phyloP scores from a whole-genome alignment of 2,113 vertebrate species.

The Trichechus manatus region DNA sequence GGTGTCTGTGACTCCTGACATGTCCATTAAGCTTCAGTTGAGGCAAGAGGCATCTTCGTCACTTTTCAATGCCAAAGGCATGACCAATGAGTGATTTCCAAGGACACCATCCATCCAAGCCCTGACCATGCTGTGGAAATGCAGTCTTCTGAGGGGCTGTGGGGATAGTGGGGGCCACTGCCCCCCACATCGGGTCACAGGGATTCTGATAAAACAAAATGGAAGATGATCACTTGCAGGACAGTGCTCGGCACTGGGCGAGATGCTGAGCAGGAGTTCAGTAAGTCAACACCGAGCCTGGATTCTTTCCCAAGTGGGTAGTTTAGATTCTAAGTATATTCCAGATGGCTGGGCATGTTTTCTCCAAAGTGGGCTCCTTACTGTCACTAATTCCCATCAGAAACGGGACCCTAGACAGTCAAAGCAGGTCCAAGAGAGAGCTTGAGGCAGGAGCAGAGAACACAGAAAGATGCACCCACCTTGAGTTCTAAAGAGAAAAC shows the following conservation, averaged over 20 bases:
- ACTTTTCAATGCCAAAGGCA: background rate
- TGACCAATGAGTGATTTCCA: background rate
- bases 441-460: background rate
- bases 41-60: constrained; percentile 28
- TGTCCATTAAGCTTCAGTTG: background rate
- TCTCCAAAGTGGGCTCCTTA: background rate
- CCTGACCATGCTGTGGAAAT: background rate
- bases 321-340: background rate
- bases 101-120: background rate
- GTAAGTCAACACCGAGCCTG: background rate
- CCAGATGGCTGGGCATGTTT: background rate
- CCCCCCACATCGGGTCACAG: background rate
- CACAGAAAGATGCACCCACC: background rate
- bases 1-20: background rate
- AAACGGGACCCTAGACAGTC: background rate
- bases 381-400: background rate
- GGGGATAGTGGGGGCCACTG: background rate
- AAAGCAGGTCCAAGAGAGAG: background rate
- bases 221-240: background rate
- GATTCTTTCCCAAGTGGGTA: background rate
- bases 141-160: background rate
- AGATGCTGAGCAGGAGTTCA: accelerated
- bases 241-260: background rate
- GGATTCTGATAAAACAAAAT: background rate
- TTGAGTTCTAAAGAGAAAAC: background rate